phyloP scores from a whole-genome alignment of 2,888 invertebrate species.

The Epiperipatus broadwayi region DNA sequence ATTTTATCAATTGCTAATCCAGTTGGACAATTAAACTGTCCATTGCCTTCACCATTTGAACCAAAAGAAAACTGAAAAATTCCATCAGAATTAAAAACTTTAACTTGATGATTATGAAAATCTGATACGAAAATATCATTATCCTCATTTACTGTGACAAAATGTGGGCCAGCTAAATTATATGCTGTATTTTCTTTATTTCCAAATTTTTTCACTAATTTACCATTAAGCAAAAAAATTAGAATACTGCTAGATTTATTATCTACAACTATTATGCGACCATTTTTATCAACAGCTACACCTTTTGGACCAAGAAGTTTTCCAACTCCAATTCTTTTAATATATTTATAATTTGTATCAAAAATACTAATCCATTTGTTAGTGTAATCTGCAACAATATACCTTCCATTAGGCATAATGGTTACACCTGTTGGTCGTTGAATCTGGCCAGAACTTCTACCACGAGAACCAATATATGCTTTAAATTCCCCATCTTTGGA shows the following conservation, averaged over 20 bases:
- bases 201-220: constrained; percentile 29
- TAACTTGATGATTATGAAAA: constrained; percentile 36
- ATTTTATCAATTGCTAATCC: constrained; percentile 34
- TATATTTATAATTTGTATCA: constrained; percentile 33
- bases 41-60: constrained; percentile 35
- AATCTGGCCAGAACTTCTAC: constrained; percentile 33
- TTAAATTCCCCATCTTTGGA: too few relatives aligned
- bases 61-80: constrained; percentile 34
- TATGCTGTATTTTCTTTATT: constrained; percentile 30
- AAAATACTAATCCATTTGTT: constrained; percentile 35
- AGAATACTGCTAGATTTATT: constrained; percentile 34
- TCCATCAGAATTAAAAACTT: constrained; percentile 33
- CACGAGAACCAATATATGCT: constrained; percentile 30
- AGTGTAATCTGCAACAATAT: constrained; percentile 35
- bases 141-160: constrained; percentile 32
- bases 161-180: constrained; percentile 37
- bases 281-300: constrained; percentile 30
- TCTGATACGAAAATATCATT: constrained; percentile 35
- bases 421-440: constrained; percentile 35
- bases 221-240: constrained; percentile 33
- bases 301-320: constrained; percentile 36
- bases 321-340: constrained; percentile 32
- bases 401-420: constrained; percentile 29
- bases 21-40: constrained; percentile 37
- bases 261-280: constrained; percentile 35